Conservation (phyloP, 2,113 vertebrate genomes). For the Triplophysa siluroides region DNA sequence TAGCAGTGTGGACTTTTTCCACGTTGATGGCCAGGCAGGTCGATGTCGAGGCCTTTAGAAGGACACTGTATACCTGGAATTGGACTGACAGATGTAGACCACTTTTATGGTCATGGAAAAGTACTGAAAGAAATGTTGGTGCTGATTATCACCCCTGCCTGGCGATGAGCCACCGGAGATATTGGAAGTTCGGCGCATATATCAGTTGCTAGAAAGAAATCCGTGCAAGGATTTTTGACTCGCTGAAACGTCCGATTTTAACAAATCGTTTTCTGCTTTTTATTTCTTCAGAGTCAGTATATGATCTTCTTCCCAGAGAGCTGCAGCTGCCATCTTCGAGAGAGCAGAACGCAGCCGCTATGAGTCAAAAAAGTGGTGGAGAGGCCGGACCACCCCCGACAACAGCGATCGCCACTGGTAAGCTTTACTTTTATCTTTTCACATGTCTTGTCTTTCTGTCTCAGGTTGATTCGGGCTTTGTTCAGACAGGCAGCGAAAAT, state of each 20-base stretch:
- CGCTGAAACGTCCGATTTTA: not conserved
- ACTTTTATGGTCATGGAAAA: conserved; percentile 35
- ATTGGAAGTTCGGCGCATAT: conserved; percentile 23
- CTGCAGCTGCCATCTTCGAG: conserved; percentile 87
- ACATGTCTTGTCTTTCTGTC: conserved; percentile 66
- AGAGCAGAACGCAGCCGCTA: conserved; percentile 84
- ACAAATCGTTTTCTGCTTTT: conserved; percentile 7
- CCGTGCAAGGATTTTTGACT: conserved; percentile 8
- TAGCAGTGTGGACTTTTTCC: conserved; percentile 45
- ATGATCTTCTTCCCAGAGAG: conserved; percentile 96
- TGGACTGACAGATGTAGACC: conserved; percentile 13
- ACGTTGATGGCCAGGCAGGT: conserved; percentile 18
- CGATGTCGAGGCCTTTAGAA: not conserved
- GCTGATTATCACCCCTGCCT: conserved; percentile 17
- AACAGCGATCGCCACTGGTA: conserved; percentile 90
- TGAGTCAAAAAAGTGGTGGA: conserved; percentile 97
- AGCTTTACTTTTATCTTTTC: conserved; percentile 68
- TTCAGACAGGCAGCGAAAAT: too few relatives aligned
- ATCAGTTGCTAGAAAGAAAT: conserved; percentile 19
- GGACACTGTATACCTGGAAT: conserved; percentile 25
- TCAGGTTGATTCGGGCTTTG: not conserved
- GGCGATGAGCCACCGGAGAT: conserved; percentile 20
- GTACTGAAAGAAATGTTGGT: conserved; percentile 27
- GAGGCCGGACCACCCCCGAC: conserved; percentile 90
- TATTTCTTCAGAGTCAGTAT: conserved; percentile 85